Evolutionary conservation across 2,797 vertebrate genomes (phyloP).

Genomic region (Nothura maculosa): DNA sequence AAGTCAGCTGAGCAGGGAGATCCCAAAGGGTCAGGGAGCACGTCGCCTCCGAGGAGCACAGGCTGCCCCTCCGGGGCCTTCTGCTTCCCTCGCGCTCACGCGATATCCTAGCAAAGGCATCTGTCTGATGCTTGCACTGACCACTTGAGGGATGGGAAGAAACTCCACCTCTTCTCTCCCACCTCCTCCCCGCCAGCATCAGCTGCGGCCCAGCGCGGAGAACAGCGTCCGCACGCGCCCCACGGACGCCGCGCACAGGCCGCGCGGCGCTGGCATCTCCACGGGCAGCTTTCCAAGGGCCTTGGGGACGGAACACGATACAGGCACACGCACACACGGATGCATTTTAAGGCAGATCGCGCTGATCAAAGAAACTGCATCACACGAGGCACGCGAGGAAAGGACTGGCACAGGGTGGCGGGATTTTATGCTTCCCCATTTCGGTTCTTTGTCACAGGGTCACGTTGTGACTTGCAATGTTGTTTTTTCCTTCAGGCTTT

Average conservation of each 20-base stretch:
- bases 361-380: background rate
- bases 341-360: background rate
- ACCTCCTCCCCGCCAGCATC: conserved; percentile 70
- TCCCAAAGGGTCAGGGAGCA: conserved; percentile 47
- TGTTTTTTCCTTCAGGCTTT: background rate
- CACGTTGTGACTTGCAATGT: background rate
- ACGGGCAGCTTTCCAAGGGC: background rate
- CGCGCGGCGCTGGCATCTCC: background rate
- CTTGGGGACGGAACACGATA: background rate
- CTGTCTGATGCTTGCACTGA: conserved; percentile 61
- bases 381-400: background rate
- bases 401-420: background rate
- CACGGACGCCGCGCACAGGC: background rate
- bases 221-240: conserved; percentile 30
- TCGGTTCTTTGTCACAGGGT: background rate
- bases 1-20: conserved; percentile 52
- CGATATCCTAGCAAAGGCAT: conserved; percentile 65
- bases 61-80: background rate
- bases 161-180: conserved; percentile 80
- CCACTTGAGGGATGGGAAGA: conserved; percentile 63
- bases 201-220: background rate
- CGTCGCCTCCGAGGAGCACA: background rate
- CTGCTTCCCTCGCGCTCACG: conserved; percentile 5
- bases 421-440: background rate
- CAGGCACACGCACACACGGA: too few species aligned